Conservation (phyloP, 2,113 vertebrate genomes). For the Scomber colias region DNA sequence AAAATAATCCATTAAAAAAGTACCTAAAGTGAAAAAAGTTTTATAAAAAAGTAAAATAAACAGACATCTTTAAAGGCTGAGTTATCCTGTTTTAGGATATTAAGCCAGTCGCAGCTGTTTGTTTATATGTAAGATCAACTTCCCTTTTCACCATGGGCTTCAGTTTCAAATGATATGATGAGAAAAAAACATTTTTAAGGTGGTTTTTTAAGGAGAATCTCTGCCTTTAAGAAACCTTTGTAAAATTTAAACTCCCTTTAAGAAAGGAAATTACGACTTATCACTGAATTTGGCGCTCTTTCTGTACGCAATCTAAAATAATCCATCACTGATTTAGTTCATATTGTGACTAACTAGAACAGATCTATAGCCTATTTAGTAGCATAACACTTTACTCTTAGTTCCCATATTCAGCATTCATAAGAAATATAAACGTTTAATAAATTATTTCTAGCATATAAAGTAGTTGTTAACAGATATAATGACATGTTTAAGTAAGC, state of each 20-base stretch:
- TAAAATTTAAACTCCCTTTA: neutral
- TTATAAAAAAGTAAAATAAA: no score
- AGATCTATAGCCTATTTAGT: no score
- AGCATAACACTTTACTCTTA: no score
- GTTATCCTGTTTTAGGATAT: no score
- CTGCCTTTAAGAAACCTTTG: neutral
- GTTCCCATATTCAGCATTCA: no score
- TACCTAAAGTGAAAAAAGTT: no score
- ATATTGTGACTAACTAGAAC: conserved; percentile 5
- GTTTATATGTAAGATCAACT: neutral
- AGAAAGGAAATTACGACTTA: neutral
- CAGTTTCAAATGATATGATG: conserved; percentile 6
- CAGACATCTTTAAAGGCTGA: no score
- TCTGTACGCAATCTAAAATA: neutral
- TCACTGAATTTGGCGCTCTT: neutral
- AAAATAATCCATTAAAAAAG: no score
- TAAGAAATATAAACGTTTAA: no score
- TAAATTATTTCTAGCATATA: no score
- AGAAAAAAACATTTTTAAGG: neutral
- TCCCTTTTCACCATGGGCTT: neutral
- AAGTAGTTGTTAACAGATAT: no score
- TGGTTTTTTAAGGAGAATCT: neutral
- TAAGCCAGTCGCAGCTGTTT: neutral
- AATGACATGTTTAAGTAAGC: no score
- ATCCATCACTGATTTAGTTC: neutral